phyloP scores from a whole-genome alignment of 1,140 invertebrate genomes.

The Cotesia glomerata region DNA sequence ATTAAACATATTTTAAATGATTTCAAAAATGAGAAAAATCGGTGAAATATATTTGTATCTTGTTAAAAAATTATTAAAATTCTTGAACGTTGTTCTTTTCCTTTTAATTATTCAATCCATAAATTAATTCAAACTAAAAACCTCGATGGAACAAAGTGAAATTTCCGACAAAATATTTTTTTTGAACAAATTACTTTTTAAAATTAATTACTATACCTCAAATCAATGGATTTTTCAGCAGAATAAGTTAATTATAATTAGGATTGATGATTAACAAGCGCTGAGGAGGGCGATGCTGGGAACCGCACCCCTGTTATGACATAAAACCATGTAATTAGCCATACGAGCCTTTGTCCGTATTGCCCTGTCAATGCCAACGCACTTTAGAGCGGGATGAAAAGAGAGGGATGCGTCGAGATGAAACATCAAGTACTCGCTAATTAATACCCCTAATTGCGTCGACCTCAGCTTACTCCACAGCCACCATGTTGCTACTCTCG shows the following conservation, averaged over 20 bases:
- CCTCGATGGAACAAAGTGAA: too few species aligned
- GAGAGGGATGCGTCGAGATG: slow-evolving; percentile 6
- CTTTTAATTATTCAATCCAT: too few species aligned
- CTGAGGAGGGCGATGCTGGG: slow-evolving; percentile 9
- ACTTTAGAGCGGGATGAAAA: slow-evolving; percentile 31
- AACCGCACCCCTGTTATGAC: slow-evolving; percentile 14
- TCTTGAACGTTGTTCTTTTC: too few species aligned
- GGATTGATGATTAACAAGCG: background rate
- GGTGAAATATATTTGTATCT: too few species aligned
- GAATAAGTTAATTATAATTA: background rate
- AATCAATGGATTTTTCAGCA: background rate
- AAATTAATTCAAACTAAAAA: too few species aligned
- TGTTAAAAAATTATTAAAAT: too few species aligned
- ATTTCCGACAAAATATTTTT: too few species aligned
- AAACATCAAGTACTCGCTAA: slow-evolving; percentile 55
- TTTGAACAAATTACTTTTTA: too few species aligned
- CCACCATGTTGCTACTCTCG: slow-evolving; percentile 44
- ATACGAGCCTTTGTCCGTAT: slow-evolving; percentile 37
- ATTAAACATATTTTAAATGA: too few species aligned
- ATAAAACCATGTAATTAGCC: slow-evolving; percentile 41
- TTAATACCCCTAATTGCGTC: slow-evolving; percentile 63
- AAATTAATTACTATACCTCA: too few species aligned
- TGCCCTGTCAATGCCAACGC: slow-evolving; percentile 36
- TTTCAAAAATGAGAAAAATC: too few species aligned
- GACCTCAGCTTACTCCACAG: slow-evolving; percentile 38